A percentile compares a stretch with the other conserved stretches of the same genome.
These are phyloP conservation scores for Bufo gargarizans DNA, from an alignment of 2,113 vertebrate species.

Conservation along the genomic window DNA sequence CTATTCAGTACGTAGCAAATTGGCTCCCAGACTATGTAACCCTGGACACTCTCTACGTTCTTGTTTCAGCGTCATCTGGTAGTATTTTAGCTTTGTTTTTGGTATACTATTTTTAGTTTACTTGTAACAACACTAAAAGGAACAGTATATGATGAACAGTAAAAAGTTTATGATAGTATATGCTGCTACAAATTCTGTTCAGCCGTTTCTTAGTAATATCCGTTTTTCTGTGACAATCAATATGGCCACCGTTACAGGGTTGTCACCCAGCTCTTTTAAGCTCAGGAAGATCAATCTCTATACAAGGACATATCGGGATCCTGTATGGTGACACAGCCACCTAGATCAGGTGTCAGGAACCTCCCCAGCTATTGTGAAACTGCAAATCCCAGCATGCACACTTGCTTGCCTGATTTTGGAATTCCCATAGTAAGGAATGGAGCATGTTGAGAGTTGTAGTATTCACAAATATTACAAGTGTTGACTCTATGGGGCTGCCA, in stretches of 20 bases:
- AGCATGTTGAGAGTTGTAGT: too few relatives aligned
- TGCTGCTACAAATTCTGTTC: too few relatives aligned
- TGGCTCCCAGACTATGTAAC: constrained; percentile 18
- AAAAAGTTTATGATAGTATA: too few relatives aligned
- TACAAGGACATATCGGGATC: background rate
- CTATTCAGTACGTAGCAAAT: constrained; percentile 17
- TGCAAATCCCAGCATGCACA: too few relatives aligned
- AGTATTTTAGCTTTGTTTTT: background rate
- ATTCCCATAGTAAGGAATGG: too few relatives aligned
- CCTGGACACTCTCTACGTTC: background rate
- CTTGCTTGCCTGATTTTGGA: too few relatives aligned
- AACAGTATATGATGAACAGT: background rate
- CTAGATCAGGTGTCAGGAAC: too few relatives aligned
- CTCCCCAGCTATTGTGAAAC: too few relatives aligned
- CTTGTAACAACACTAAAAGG: background rate
- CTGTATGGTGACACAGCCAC: too few relatives aligned
- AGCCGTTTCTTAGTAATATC: background rate
- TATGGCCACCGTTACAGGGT: background rate
- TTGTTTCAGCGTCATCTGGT: constrained; percentile 18
- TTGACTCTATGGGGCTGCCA: too few relatives aligned
- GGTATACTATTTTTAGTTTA: constrained; percentile 16
- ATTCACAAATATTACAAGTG: too few relatives aligned
- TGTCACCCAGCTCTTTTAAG: background rate
- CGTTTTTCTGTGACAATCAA: background rate
- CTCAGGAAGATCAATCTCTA: background rate